A percentile compares a stretch with the other conserved stretches of the same genome.
Conservation (phyloP, 2,888 invertebrate species). For the Stegophylla sp. region DNA sequence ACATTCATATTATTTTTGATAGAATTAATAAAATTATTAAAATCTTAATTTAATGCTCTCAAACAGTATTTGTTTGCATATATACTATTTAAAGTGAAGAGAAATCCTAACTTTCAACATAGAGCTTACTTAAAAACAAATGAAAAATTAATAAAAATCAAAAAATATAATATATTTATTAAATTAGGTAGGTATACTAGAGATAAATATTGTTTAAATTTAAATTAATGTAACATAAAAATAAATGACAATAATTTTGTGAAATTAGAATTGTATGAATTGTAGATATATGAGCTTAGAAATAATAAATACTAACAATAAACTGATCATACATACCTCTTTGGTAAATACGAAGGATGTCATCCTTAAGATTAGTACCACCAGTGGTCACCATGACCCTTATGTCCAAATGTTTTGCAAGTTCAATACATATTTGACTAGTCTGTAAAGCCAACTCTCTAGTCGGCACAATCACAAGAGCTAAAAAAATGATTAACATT, state of each 20-base stretch:
- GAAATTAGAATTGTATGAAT: too few relatives aligned
- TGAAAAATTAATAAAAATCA: too few relatives aligned
- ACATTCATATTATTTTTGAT: too few relatives aligned
- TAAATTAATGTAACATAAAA: too few relatives aligned
- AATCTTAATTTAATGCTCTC: slow-evolving; percentile 12
- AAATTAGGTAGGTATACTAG: too few relatives aligned
- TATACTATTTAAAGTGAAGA: slow-evolving; percentile 55
- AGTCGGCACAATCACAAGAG: slow-evolving; percentile 97
- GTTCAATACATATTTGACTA: slow-evolving; percentile 98
- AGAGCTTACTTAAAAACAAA: slow-evolving; percentile 5
- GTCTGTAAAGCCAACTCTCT: slow-evolving; percentile 98
- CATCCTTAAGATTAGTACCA: slow-evolving; percentile 95
- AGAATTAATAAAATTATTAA: too few relatives aligned
- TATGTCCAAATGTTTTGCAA: slow-evolving; percentile 95
- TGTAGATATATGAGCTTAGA: too few relatives aligned
- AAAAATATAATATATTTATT: background rate
- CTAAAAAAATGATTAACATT: slow-evolving; percentile 65
- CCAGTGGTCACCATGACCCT: slow-evolving; percentile 99
- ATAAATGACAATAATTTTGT: too few relatives aligned
- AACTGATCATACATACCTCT: slow-evolving; percentile 73
- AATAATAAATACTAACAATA: too few relatives aligned
- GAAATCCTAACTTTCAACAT: slow-evolving; percentile 59
- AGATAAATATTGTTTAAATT: too few relatives aligned
- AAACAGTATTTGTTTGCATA: slow-evolving; percentile 49
- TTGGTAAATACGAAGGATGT: slow-evolving; percentile 99